Evolutionary conservation across 64 coral and sea anemone species (phyloP).

Genomic region (Anthopleura sola): DNA sequence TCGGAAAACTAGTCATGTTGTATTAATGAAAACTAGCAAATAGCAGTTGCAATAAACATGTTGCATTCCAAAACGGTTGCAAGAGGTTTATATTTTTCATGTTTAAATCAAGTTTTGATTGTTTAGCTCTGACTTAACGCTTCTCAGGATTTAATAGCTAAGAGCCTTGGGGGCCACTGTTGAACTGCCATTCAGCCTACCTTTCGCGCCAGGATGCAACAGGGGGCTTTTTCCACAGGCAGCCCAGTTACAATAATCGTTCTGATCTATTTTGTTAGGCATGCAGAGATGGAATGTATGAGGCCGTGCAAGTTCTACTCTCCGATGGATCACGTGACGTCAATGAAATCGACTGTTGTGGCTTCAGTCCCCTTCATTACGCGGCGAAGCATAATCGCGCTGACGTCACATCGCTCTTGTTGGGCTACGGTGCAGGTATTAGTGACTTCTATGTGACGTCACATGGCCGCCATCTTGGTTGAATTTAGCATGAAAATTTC

Average conservation of each 20-base stretch:
- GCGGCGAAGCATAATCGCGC: constrained; percentile 26
- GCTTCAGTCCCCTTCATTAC: constrained; percentile 38
- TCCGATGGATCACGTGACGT: neutral
- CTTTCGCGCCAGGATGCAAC: too few species aligned
- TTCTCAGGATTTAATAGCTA: too few species aligned
- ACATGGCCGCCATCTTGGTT: neutral
- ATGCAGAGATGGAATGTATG: constrained; percentile 26
- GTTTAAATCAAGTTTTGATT: too few species aligned
- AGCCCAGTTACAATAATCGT: neutral
- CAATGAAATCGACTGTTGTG: neutral
- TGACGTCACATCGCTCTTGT: constrained; percentile 28
- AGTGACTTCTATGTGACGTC: neutral
- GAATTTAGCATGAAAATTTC: neutral
- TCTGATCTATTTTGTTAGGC: constrained; percentile 1
- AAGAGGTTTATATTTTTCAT: too few species aligned
- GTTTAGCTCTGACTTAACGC: too few species aligned
- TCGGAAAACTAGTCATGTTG: too few species aligned
- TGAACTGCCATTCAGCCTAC: too few species aligned
- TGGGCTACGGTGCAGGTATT: constrained; percentile 42
- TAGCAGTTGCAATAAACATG: too few species aligned
- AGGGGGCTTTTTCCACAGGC: too few species aligned
- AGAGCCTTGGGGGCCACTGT: too few species aligned
- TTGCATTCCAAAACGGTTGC: too few species aligned
- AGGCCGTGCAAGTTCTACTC: neutral
- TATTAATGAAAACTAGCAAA: too few species aligned